Evolutionary conservation across 2,113 vertebrate species (phyloP).

Genomic region (Nycticebus coucang): DNA sequence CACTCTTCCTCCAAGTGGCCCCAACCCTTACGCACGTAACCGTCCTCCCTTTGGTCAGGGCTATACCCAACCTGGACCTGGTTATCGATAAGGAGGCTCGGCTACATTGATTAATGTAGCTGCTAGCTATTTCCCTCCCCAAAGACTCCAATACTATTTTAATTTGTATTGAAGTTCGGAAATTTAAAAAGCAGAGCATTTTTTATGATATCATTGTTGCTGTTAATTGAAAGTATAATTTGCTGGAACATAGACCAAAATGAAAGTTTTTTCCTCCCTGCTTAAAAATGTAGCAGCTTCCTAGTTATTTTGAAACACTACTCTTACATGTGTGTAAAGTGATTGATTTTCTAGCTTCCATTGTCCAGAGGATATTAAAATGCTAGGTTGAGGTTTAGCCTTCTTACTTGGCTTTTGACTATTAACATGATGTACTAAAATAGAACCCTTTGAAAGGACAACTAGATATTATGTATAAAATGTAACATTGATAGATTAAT

Average conservation of each 20-base stretch:
- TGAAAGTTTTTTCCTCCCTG: constrained; percentile 80
- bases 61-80: constrained; percentile 96
- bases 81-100: constrained; percentile 92
- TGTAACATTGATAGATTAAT: constrained; percentile 95
- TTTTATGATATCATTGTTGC: constrained; percentile 79
- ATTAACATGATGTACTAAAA: constrained; percentile 90
- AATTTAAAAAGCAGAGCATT: constrained; percentile 81
- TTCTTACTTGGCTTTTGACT: constrained; percentile 89
- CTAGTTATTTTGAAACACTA: constrained; percentile 89
- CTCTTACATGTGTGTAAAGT: constrained; percentile 84
- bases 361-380: constrained; percentile 84
- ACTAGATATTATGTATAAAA: constrained; percentile 93
- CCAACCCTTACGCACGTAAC: constrained; percentile 96
- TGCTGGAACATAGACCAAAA: constrained; percentile 80
- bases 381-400: constrained; percentile 85
- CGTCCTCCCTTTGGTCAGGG: constrained; percentile 94
- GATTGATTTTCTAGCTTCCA: constrained; percentile 86
- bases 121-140: constrained; percentile 65
- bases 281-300: constrained; percentile 87
- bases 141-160: constrained; percentile 81
- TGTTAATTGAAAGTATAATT: constrained; percentile 81
- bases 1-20: constrained; percentile 91
- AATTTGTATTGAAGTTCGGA: constrained; percentile 81
- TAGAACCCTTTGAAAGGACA: constrained; percentile 86
- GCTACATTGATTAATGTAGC: constrained; percentile 26